phyloP scores from a whole-genome alignment of 2,113 vertebrate genomes.

The Petromus typicus region DNA sequence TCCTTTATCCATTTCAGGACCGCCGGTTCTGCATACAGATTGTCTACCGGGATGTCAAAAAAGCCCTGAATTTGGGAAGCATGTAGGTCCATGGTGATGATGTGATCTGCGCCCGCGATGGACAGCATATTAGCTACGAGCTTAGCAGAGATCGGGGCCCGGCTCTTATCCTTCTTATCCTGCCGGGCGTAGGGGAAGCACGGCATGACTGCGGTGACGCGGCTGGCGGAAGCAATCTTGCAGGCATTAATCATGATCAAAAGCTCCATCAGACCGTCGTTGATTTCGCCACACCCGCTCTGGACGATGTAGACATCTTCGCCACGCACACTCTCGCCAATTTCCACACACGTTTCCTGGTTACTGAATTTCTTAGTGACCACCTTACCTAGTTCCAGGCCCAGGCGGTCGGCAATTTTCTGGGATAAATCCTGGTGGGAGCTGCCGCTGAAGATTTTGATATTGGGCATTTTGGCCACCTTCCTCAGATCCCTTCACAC shows the following conservation, averaged over 20 bases:
- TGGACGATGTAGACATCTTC: constrained; percentile 93
- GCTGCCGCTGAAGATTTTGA: constrained; percentile 89
- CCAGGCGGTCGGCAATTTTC: constrained; percentile 86
- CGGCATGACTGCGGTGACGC: constrained; percentile 91
- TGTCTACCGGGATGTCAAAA: constrained; percentile 97
- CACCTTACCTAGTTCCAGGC: constrained; percentile 89
- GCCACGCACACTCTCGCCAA: constrained; percentile 90
- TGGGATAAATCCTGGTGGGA: constrained; percentile 89
- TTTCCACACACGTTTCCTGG: constrained; percentile 87
- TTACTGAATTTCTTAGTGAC: constrained; percentile 96
- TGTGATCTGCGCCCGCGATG: constrained; percentile 95
- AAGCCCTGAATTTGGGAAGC: constrained; percentile 99
- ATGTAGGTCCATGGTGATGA: constrained; percentile 98
- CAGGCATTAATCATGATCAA: constrained; percentile 94
- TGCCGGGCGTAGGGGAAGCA: constrained; percentile 92
- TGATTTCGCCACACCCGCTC: constrained; percentile 92
- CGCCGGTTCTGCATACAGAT: constrained; percentile 95
- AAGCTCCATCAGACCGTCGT: constrained; percentile 92
- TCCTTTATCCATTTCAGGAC: constrained; percentile 97
- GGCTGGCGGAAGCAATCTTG: constrained; percentile 91
- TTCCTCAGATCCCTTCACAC: not conserved
- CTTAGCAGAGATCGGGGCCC: constrained; percentile 96
- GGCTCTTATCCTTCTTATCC: constrained; percentile 94
- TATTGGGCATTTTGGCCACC: constrained; percentile 85
- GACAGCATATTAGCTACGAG: constrained; percentile 98